Percentiles rank a stretch among this genome's conserved stretches.
Conservation (phyloP, 2,797 vertebrate genomes). For the Neosilurus mollespiculum region DNA sequence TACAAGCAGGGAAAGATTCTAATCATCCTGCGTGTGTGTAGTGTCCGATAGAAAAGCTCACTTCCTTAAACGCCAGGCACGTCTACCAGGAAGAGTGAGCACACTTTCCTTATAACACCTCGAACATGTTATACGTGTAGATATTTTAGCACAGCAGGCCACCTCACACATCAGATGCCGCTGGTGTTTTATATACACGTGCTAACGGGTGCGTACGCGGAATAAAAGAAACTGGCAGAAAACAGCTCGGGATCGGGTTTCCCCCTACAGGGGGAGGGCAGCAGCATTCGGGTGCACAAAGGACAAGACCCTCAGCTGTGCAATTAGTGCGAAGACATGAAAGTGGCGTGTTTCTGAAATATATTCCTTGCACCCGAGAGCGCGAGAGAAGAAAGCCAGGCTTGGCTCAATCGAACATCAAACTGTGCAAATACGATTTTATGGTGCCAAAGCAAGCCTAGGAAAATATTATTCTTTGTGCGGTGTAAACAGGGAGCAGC, state of each 20-base stretch:
- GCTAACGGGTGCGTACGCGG: constrained; percentile 58
- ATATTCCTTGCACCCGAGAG: constrained; percentile 40
- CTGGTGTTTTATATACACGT: constrained; percentile 69
- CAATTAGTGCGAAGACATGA: constrained; percentile 62
- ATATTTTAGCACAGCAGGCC: constrained; percentile 17
- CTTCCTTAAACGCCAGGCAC: background rate
- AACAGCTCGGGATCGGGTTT: constrained; percentile 50
- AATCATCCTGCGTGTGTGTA: background rate
- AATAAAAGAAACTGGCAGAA: constrained; percentile 51
- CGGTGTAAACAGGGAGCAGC: constrained; percentile 57
- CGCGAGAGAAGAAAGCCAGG: constrained; percentile 50
- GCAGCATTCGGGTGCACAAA: constrained; percentile 30
- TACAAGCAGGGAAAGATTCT: background rate
- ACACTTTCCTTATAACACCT: background rate
- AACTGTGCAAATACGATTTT: constrained; percentile 65
- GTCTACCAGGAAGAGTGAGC: constrained; percentile 16
- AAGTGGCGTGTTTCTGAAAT: constrained; percentile 52
- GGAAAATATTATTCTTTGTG: constrained; percentile 67
- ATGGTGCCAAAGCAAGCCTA: constrained; percentile 57
- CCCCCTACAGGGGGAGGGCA: constrained; percentile 27
- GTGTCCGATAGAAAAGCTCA: background rate
- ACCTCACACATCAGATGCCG: constrained; percentile 13
- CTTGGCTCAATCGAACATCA: constrained; percentile 57
- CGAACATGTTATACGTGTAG: too few species aligned
- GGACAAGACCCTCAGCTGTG: constrained; percentile 61